These are phyloP conservation scores for Odontocerum albicorne DNA, from an alignment of 2,888 invertebrate species.

Conservation along the genomic window DNA sequence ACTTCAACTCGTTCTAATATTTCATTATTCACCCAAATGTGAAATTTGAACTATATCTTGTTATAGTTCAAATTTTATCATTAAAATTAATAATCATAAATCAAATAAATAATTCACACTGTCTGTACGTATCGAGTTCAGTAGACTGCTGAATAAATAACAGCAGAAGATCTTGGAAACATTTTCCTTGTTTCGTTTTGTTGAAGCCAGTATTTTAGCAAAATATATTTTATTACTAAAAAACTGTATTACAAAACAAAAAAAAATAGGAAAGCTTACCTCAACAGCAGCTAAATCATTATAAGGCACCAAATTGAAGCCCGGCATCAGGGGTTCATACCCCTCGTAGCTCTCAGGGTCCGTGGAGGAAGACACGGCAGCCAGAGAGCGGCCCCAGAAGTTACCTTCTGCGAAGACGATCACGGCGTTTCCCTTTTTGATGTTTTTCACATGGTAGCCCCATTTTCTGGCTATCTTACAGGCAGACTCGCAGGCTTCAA, in stretches of 20 bases:
- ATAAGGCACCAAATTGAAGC: slow-evolving; percentile 73
- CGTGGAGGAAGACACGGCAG: slow-evolving; percentile 77
- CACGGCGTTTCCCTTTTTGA: slow-evolving; percentile 68
- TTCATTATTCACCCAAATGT: too few species aligned
- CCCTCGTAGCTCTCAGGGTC: slow-evolving; percentile 69
- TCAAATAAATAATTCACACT: not conserved
- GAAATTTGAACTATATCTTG: too few species aligned
- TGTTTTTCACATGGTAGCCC: slow-evolving; percentile 76
- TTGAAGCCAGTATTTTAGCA: not conserved
- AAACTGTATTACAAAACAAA: too few species aligned
- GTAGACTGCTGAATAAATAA: not conserved
- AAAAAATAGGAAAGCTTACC: too few species aligned
- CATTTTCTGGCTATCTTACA: slow-evolving; percentile 79
- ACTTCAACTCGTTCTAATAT: too few species aligned
- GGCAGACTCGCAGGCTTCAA: slow-evolving; percentile 81
- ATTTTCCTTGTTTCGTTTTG: not conserved
- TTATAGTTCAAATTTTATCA: too few species aligned
- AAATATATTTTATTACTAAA: too few species aligned
- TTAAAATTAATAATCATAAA: too few species aligned
- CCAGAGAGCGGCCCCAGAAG: slow-evolving; percentile 83
- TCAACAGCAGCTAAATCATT: slow-evolving; percentile 72
- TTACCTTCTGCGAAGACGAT: slow-evolving; percentile 76
- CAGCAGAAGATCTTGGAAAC: not conserved
- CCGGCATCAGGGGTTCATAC: slow-evolving; percentile 82
- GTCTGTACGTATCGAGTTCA: not conserved